Evolutionary conservation across 2,888 invertebrate genomes (phyloP).

Genomic region (Stramonita haemastoma): DNA sequence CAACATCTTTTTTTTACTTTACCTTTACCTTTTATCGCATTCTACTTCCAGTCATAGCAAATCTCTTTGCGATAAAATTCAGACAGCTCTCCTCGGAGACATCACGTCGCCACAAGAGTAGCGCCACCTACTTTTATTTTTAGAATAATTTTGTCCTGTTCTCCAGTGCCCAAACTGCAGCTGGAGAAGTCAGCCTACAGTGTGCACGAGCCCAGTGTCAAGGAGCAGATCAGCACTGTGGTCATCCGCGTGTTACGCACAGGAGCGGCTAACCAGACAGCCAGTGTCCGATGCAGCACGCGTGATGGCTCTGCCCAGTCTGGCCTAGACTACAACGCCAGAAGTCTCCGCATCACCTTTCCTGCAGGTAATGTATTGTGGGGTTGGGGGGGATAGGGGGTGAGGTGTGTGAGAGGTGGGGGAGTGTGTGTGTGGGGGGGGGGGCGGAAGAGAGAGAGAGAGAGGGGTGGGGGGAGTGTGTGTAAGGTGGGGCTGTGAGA

Average conservation of each 20-base stretch:
- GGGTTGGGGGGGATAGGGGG: too few relatives aligned
- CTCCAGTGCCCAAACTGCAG: conserved; percentile 69
- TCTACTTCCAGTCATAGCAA: too few relatives aligned
- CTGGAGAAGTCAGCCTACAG: conserved; percentile 72
- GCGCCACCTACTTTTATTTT: neutral
- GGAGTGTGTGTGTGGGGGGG: too few relatives aligned
- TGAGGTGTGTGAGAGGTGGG: too few relatives aligned
- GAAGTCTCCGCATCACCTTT: conserved; percentile 72
- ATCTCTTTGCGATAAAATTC: too few relatives aligned
- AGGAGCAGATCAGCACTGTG: conserved; percentile 62
- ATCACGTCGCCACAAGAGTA: too few relatives aligned
- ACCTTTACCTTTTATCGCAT: too few relatives aligned
- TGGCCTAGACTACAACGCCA: conserved; percentile 75
- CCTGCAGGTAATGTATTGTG: conserved; percentile 49
- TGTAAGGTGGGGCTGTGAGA: too few relatives aligned
- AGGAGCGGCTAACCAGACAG: conserved; percentile 70
- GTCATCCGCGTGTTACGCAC: conserved; percentile 67
- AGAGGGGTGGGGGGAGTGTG: too few relatives aligned
- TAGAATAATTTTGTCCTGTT: neutral
- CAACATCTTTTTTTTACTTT: too few relatives aligned
- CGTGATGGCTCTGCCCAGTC: conserved; percentile 76
- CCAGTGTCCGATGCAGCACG: conserved; percentile 73
- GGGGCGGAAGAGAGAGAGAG: too few relatives aligned
- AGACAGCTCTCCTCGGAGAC: too few relatives aligned
- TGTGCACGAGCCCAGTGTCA: conserved; percentile 69